Evolutionary conservation across 2,888 invertebrate genomes (phyloP), one percentile per base, ranked within the genome.

Genomic region (Hyposoter didymator): DNA sequence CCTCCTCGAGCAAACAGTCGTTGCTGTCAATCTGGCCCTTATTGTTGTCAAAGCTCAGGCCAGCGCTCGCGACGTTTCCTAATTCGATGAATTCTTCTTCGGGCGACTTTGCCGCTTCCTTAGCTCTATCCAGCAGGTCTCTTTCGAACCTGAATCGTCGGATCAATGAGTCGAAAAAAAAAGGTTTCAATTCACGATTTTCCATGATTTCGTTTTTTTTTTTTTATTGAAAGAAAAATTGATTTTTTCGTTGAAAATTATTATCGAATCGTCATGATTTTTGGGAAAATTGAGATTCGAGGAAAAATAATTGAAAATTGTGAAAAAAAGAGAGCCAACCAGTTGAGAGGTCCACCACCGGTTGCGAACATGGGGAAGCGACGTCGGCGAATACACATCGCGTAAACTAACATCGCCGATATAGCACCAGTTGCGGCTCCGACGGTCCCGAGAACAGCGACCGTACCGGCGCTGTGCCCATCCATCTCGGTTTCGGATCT

Each of bases 341-440:
- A 93, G 85, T 93, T 93, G 45, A 93, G 91, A 10, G 91, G 92
- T 43, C 90, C 90, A 35, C 89, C 87, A 39, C 89, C 90, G 64
- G 89, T 76, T 59, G 87, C 74, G 69, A 90, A 90, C 35, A 89
- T 86, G 10, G 89, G 86, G 59, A 90, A 89, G 59, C 91, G 89
- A 43, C 91, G 90, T 32, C 90, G 90, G 55, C 91, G 86, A 12
- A 91, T 88, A 80, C 92, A 93, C 74, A 92, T 90, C 19, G 92
- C 90, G 82, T 92, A 93, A 2, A 92, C 92, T 35, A 92, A 85
- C 43, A 92, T 89, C 10, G 92, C 92, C 55, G 91, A 92, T 84
- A 92, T 90, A 52, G 93, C 92, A 72, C 92, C 93, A 32, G 91
- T 90, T 49, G 91, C 91, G 39, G 92, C 92, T 59, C 92, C 93